phyloP scores from a whole-genome alignment of 2,888 invertebrate genomes.

The Phytoseiulus persimilis region DNA sequence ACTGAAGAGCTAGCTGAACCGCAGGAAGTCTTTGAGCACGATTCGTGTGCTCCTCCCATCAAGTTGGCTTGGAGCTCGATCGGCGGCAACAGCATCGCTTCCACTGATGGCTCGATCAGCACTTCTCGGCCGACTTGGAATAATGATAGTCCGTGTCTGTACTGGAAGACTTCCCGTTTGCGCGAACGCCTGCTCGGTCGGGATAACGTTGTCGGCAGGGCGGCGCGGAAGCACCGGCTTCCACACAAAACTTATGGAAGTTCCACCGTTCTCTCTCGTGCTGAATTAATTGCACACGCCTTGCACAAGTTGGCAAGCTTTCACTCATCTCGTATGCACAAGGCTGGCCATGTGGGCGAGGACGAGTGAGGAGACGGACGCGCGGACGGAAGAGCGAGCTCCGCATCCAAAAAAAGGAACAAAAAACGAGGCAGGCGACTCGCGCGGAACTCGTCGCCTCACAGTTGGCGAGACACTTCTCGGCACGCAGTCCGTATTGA shows the following conservation, averaged over 20 bases:
- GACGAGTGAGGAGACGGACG: not conserved
- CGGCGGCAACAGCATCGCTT: not conserved
- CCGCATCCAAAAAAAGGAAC: too few species aligned
- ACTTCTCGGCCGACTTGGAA: not conserved
- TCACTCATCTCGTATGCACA: slow-evolving; percentile 5
- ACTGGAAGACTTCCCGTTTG: not conserved
- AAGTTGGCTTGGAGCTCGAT: not conserved
- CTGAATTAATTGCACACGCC: not conserved
- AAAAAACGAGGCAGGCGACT: too few species aligned
- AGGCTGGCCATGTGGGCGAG: not conserved
- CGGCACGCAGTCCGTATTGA: too few species aligned
- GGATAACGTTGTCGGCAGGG: not conserved
- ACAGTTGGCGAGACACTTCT: too few species aligned
- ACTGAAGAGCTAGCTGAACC: not conserved
- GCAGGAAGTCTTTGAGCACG: not conserved
- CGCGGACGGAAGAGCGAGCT: not conserved
- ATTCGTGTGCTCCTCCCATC: not conserved
- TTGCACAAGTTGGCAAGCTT: not conserved
- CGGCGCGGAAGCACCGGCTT: not conserved
- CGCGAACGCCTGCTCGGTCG: not conserved
- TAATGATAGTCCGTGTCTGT: not conserved
- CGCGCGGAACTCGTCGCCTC: too few species aligned
- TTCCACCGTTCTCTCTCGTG: not conserved
- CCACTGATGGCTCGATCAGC: not conserved
- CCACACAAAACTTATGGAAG: not conserved